Percentiles rank a stretch among this genome's conserved stretches.
Evolutionary conservation across 2,888 invertebrate species (phyloP).

Genomic region (Argyresthia goedartella): DNA sequence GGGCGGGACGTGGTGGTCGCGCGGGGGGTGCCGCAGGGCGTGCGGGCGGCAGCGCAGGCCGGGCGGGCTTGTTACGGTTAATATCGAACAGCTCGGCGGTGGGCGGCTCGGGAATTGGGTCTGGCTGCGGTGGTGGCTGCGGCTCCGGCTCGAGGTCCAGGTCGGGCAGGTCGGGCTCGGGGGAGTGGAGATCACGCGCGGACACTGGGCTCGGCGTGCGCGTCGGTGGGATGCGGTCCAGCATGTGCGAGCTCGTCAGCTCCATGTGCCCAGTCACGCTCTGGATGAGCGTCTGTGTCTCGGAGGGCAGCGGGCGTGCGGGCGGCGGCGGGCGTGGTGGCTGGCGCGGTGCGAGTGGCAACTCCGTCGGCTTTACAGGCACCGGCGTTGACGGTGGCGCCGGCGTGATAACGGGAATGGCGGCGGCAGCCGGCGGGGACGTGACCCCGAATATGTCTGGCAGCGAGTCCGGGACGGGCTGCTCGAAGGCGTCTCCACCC

Average conservation of each 20-base stretch:
- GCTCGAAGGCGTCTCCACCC: slow-evolving; percentile 41
- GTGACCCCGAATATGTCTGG: slow-evolving; percentile 48
- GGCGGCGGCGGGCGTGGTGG: slow-evolving; percentile 40
- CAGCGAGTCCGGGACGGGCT: too few species aligned
- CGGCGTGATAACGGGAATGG: too few species aligned
- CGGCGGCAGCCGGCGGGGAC: too few species aligned
- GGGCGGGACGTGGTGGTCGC: slow-evolving; percentile 44
- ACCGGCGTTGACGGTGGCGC: too few species aligned
- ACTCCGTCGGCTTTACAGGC: slow-evolving; percentile 43
- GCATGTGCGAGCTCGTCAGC: slow-evolving; percentile 85
- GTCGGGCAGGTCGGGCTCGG: slow-evolving; percentile 81
- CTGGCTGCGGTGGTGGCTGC: slow-evolving; percentile 39
- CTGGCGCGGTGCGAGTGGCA: slow-evolving; percentile 29
- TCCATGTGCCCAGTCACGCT: slow-evolving; percentile 92
- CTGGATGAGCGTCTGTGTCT: slow-evolving; percentile 87
- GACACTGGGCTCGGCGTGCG: slow-evolving; percentile 90
- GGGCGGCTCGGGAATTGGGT: slow-evolving; percentile 17
- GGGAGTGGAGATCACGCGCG: slow-evolving; percentile 84
- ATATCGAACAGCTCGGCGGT: slow-evolving; percentile 41
- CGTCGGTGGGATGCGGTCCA: slow-evolving; percentile 87
- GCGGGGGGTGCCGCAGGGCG: slow-evolving; percentile 36
- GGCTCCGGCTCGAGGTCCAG: slow-evolving; percentile 73
- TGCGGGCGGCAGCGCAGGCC: slow-evolving; percentile 36
- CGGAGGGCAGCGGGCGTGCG: slow-evolving; percentile 76
- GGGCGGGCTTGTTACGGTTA: slow-evolving; percentile 43